Percentiles rank a stretch among this genome's conserved stretches.
Conservation (phyloP, 2,797 vertebrate species). For the Rhincodon typus region DNA sequence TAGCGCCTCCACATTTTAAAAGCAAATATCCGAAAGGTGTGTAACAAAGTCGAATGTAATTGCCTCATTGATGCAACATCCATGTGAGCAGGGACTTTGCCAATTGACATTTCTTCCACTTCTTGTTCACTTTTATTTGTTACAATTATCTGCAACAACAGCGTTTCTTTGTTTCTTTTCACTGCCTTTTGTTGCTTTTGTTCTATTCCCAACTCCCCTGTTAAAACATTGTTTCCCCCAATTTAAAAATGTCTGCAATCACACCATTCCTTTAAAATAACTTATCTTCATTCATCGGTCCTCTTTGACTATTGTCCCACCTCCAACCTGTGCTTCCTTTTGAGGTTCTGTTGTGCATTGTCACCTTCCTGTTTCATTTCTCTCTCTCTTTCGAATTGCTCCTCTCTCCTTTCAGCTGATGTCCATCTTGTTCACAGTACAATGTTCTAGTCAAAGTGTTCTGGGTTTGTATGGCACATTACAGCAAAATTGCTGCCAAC, state of each 20-base stretch:
- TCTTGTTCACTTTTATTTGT: background rate
- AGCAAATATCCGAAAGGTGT: background rate
- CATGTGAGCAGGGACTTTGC: background rate
- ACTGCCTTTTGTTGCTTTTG: background rate
- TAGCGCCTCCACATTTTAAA: background rate
- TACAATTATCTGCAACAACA: background rate
- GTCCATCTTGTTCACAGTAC: no score
- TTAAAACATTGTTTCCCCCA: background rate
- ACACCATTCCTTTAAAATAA: background rate
- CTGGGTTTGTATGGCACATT: background rate
- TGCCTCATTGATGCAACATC: background rate
- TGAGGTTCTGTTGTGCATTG: background rate
- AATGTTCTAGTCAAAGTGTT: no score
- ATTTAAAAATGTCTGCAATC: background rate
- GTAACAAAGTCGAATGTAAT: background rate
- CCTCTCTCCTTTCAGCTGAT: no score
- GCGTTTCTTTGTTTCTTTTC: background rate
- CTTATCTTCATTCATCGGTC: background rate
- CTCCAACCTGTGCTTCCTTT: background rate
- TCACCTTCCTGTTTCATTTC: background rate
- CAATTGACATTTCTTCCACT: background rate
- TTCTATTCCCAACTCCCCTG: background rate
- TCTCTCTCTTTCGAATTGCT: no score
- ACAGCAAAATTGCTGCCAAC: background rate
- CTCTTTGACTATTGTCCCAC: background rate